Conservation (phyloP, 2,797 vertebrate genomes). For the Mionectes olivaceus region DNA sequence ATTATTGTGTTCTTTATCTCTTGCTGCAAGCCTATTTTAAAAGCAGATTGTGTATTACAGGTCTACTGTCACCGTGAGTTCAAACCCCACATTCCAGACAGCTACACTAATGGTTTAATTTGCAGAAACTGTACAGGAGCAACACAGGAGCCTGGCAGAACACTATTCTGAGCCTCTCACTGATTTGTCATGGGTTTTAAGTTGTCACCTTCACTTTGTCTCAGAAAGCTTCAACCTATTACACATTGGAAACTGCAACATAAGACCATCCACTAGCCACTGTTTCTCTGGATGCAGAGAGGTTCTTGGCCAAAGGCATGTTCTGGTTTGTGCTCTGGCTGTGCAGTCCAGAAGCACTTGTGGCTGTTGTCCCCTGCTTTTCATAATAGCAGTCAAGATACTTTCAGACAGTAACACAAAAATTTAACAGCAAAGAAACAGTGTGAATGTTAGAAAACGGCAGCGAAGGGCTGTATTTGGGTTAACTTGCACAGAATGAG, state of each 20-base stretch:
- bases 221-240: neutral
- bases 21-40: neutral
- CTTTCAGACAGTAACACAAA: neutral
- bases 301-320: neutral
- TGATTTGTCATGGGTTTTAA: neutral
- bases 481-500: neutral
- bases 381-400: fast-evolving
- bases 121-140: neutral
- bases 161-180: neutral
- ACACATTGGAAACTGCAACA: neutral
- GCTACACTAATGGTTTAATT: neutral
- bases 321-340: neutral
- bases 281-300: neutral
- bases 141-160: neutral
- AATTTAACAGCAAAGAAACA: neutral
- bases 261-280: neutral
- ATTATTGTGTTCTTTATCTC: neutral
- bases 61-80: neutral
- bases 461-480: neutral
- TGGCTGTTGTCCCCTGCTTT: neutral
- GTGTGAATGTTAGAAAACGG: neutral
- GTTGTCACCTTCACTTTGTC: neutral
- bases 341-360: neutral
- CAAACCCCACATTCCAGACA: neutral
- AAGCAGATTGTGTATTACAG: neutral